Evolutionary conservation across 2,797 vertebrate genomes (phyloP).

Genomic region (Poeciliopsis paucimaculata): DNA sequence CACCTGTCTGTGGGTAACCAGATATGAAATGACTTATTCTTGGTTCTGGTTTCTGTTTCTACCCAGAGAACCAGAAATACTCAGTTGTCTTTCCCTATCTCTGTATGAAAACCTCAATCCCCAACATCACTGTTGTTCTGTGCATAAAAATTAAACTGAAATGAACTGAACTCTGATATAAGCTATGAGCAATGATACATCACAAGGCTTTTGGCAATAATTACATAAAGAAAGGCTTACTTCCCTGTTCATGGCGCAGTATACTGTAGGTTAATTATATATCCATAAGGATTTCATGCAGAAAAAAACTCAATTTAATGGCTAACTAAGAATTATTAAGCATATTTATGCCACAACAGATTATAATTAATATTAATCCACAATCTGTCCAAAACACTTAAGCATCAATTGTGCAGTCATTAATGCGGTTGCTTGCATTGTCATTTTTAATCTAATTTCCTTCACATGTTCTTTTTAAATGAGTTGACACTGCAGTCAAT

Average conservation of each 20-base stretch:
- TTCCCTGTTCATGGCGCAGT: conserved; percentile 56
- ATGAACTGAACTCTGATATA: conserved; percentile 13
- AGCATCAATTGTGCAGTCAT: conserved; percentile 53
- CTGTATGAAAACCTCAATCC: no score
- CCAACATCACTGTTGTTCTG: not conserved
- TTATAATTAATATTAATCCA: conserved; percentile 48
- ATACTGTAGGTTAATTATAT: conserved; percentile 61
- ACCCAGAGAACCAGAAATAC: not conserved
- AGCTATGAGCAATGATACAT: conserved; percentile 44
- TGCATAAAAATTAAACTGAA: not conserved
- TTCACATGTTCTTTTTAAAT: conserved; percentile 32
- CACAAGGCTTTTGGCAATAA: conserved; percentile 51
- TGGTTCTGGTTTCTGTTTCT: not conserved
- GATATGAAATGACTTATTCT: not conserved
- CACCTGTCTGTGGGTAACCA: not conserved
- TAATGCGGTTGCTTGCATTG: conserved; percentile 42
- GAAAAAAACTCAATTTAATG: conserved; percentile 49
- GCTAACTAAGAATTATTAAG: conserved; percentile 52
- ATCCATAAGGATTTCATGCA: conserved; percentile 45
- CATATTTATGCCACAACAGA: conserved; percentile 58
- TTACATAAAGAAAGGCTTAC: conserved; percentile 64
- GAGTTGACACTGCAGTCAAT: conserved; percentile 41
- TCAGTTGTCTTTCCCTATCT: not conserved
- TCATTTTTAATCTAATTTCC: conserved; percentile 30
- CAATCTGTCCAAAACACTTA: conserved; percentile 50